A percentile compares a stretch with the other conserved stretches of the same genome.
Evolutionary conservation across 2,113 vertebrate species (phyloP).

Genomic region (Illadopsis cleaveri): DNA sequence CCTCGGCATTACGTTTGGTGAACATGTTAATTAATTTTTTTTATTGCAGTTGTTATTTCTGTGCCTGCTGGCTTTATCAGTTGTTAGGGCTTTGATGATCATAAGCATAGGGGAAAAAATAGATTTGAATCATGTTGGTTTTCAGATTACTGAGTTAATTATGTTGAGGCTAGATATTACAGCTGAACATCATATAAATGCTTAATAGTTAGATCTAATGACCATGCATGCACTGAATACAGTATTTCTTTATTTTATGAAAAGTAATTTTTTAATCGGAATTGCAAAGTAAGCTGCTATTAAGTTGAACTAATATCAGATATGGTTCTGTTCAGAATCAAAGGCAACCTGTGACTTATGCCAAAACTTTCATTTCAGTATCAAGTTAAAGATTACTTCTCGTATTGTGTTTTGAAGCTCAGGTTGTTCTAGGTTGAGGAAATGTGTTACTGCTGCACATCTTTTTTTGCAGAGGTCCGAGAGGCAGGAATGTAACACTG

Average conservation of each 20-base stretch:
- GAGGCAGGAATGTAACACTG: not conserved
- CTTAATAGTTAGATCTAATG: not conserved
- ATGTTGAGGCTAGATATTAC: not conserved
- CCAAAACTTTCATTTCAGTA: not conserved
- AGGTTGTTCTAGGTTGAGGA: not conserved
- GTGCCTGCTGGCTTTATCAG: not conserved
- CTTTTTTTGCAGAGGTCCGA: not conserved
- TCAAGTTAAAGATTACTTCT: not conserved
- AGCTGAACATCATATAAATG: not conserved
- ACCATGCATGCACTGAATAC: not conserved
- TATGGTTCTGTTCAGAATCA: not conserved
- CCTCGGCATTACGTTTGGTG: not conserved
- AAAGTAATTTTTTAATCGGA: not conserved
- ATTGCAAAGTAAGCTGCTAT: not conserved
- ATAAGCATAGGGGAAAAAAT: not conserved
- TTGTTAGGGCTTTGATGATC: conserved; percentile 1
- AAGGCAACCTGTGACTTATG: not conserved
- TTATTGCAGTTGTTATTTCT: conserved; percentile 12
- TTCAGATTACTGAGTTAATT: conserved; percentile 22
- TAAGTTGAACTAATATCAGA: not conserved
- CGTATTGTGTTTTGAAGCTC: not conserved
- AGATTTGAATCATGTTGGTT: not conserved
- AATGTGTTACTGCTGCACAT: not conserved
- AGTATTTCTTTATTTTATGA: not conserved
- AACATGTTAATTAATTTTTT: conserved; percentile 28